Base-by-base conservation (phyloP, 2,113 vertebrate genomes). In the Neotoma lepida region DNA sequence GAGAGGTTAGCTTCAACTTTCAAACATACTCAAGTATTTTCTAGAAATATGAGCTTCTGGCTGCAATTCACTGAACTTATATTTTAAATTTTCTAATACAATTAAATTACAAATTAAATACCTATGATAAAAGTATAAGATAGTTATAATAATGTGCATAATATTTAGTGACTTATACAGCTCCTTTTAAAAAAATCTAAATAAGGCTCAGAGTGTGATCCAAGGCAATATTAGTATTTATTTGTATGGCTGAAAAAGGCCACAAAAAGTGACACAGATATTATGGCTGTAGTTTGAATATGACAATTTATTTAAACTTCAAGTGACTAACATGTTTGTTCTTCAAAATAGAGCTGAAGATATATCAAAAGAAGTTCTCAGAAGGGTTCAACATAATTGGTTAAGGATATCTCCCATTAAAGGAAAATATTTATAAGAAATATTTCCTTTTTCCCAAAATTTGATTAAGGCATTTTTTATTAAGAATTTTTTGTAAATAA, bases 271-370 rank as follows among this genome's bases (percentile, higher is more conserved):
- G 13, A 68, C 46, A 0, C 18, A 63, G 2, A 64, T 90, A 89
- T 84, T 85, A 81, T 88, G 18, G 22, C 84, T 26, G 6, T 81
- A 85, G 15, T 94, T 94, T 92, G 7, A 39, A 39, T 80, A 85
- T 66, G 6, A 22, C 22, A 92, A 78, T 9, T 58, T 80, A 49
- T 93, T 92, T 44, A n/a, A 68, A 85, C 84, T 33, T 63, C 3
- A 78, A 26, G 14, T 51, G 2, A 46, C 24, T 70, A 9, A n/a
- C 39, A 0, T 44, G 41, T 78, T 93, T 84, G 18, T 73, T 9
- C 8, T 39, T 84, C 41, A 77, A 71, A 92, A 71, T 20, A 71
- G 3, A 86, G 66, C 12, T 85, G 24, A 90, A 94, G n/a, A 15
- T 1, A 68, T 20, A 58, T 88, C 96, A 18, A 92, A 85, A 49